Base-by-base conservation (phyloP, 2,888 invertebrate species). In the Nezara viridula region DNA sequence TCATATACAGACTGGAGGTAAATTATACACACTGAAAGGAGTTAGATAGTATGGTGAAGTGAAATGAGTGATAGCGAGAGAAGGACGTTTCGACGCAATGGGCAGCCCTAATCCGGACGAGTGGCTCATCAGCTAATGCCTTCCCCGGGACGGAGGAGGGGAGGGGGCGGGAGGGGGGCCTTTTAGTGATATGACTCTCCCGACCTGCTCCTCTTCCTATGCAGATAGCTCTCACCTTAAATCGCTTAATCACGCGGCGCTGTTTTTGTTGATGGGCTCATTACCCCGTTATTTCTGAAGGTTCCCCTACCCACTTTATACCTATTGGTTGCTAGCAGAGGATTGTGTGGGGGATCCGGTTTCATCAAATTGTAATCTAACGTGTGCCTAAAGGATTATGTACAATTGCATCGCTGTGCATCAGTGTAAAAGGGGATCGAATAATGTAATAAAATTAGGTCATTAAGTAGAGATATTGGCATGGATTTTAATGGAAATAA, bases 181-280 rank as follows among this genome's bases (percentile, higher is more conserved):
- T 73, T 73, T 73, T 73, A 73, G 66, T 73, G 66, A 73, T 73
- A 73, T 73, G 66, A 73, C 66, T 73, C 66, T 73, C 66, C 66
- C 66, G 19, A 73, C 37, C 66, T 37, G 66, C 32, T 73, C 9
- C 66, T 37, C 66, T 19, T 73, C 66, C 66, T 73, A 73, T 73
- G 66, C 66, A 73, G 66, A 73, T 73, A 6, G 24, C 37, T 73
- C 66, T 73, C 66, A 73, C 66, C 66, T 73, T 73, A 73, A 73
- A 73, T 73, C 66, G 66, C 66, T 37, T 73, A 73, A 73, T 73
- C 66, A 37, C 37, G 66, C 66, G 9, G 19, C 5, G 66, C 37
- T 73, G 37, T 73, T 73, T 73, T 73, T 73, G 66, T 73, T 32
- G 37, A 73, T 73, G 66, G 66, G 32, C 32, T 21, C 66, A 73